Conservation (phyloP, 2,113 vertebrate genomes). For the Arothron firmamentum region DNA sequence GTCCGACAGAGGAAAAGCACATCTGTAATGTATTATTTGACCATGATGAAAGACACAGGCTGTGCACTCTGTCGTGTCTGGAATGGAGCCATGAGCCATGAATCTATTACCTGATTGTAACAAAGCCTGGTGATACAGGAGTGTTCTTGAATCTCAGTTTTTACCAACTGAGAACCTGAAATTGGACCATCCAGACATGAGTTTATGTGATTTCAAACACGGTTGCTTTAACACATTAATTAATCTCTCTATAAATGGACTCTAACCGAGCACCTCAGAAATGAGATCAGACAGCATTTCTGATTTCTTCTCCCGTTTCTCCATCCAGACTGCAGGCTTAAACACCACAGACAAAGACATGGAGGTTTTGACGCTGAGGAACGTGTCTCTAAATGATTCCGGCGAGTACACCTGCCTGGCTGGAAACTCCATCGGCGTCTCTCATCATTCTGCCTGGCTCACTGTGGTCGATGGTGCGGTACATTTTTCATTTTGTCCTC, state of each 20-base stretch:
- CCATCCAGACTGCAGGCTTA: slow-evolving; percentile 80
- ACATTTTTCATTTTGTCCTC: background rate
- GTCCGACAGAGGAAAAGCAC: slow-evolving; percentile 8
- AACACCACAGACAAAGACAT: slow-evolving; percentile 92
- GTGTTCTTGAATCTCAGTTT: background rate
- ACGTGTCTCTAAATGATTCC: slow-evolving; percentile 85
- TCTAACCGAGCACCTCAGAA: background rate
- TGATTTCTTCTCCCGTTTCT: background rate
- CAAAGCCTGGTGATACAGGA: background rate
- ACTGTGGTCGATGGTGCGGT: slow-evolving; percentile 83
- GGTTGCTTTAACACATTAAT: no score
- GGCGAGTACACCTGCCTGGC: slow-evolving; percentile 94
- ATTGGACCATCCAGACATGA: no score
- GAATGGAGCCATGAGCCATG: background rate
- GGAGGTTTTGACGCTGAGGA: slow-evolving; percentile 87
- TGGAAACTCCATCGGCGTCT: slow-evolving; percentile 90
- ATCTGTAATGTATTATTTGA: background rate
- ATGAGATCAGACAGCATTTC: background rate
- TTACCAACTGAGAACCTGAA: background rate
- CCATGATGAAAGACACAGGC: background rate
- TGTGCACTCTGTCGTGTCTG: slow-evolving; percentile 4
- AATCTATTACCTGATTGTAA: background rate
- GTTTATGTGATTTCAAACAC: no score
- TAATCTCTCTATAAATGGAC: no score
- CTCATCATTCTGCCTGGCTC: slow-evolving; percentile 93